phyloP scores from a whole-genome alignment of 2,113 vertebrate genomes.

The Aepyceros melampus region DNA sequence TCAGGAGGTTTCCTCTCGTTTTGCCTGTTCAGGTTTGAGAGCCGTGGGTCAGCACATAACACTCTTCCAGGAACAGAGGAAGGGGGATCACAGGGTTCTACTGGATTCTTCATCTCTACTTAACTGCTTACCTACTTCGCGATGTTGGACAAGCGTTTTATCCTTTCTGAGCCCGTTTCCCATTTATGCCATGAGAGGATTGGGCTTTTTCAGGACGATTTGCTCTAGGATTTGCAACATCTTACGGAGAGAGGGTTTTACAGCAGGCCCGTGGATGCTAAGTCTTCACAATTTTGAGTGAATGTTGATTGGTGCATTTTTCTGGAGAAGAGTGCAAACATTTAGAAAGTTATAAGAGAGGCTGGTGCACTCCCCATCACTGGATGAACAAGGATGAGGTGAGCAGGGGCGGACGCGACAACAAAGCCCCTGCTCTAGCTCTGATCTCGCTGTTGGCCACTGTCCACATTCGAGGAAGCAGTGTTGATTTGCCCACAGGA shows the following conservation, averaged over 20 bases:
- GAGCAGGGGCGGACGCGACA: not conserved
- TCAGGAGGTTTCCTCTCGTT: not conserved
- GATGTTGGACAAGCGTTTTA: not conserved
- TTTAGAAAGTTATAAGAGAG: not conserved
- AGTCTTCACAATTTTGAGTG: not conserved
- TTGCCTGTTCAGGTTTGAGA: fast-evolving
- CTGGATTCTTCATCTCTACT: not conserved
- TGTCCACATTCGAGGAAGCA: not conserved
- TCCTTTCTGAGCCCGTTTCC: not conserved
- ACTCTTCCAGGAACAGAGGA: fast-evolving
- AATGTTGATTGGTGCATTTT: not conserved
- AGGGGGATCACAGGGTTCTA: fast-evolving
- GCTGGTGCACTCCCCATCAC: not conserved
- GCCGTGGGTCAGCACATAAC: fast-evolving
- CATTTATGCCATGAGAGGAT: not conserved
- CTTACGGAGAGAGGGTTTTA: not conserved
- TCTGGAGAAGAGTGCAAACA: not conserved
- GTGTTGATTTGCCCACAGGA: not conserved
- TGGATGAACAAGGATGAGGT: not conserved
- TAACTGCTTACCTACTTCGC: not conserved
- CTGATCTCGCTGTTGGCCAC: fast-evolving
- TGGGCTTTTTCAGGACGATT: too few species aligned
- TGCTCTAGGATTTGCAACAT: not conserved
- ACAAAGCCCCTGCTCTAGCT: not conserved
- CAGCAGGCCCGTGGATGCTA: not conserved